A percentile compares a stretch with the other conserved stretches of the same genome.
These are phyloP conservation scores for Sander lucioperca DNA, from an alignment of 2,113 vertebrate species.

Conservation along the genomic window DNA sequence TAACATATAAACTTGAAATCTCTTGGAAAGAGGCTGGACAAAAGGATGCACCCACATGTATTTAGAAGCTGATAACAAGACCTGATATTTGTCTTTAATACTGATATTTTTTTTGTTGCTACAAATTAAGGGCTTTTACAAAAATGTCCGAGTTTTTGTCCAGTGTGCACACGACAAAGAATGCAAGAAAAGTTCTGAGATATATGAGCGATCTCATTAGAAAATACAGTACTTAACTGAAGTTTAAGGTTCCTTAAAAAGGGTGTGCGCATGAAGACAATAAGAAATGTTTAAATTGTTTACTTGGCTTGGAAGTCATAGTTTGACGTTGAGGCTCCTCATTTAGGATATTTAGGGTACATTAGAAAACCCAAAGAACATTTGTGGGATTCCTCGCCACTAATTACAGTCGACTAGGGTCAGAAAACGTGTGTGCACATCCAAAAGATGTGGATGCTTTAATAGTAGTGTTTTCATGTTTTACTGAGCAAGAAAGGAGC, in stretches of 20 bases:
- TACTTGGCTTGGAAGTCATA: constrained; percentile 2
- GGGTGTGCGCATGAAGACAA: neutral
- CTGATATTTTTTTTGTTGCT: neutral
- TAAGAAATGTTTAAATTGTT: neutral
- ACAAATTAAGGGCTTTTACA: neutral
- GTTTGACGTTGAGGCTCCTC: neutral
- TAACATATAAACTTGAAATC: too few relatives aligned
- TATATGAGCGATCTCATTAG: neutral
- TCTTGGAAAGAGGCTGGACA: too few relatives aligned
- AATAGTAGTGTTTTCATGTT: neutral
- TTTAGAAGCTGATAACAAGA: neutral
- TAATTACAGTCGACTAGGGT: neutral
- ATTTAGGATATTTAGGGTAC: neutral
- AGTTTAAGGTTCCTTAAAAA: neutral
- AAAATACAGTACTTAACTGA: constrained; percentile 41
- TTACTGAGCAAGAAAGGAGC: neutral
- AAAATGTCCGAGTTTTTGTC: constrained; percentile 1
- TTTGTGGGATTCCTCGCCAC: neutral
- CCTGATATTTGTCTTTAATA: neutral
- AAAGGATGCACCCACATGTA: too few relatives aligned
- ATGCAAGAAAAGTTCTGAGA: neutral
- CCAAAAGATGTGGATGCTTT: neutral
- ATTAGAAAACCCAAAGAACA: neutral
- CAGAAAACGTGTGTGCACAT: neutral
- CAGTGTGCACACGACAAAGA: neutral